Evolutionary conservation across 2,113 vertebrate genomes (phyloP), one percentile per base, ranked within the genome.

Genomic region (Odobenus rosmarus): DNA sequence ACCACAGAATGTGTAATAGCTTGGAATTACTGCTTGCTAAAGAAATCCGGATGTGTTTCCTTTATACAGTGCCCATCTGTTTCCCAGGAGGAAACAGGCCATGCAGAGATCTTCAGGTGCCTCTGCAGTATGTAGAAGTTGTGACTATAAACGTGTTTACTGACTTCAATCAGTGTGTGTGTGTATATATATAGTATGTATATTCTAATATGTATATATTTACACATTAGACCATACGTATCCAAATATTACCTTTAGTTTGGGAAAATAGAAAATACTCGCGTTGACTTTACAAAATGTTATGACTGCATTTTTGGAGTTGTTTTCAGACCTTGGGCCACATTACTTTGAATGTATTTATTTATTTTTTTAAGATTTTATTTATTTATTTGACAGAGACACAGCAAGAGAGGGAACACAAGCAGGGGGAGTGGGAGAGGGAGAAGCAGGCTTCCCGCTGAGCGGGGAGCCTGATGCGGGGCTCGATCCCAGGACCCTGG

Each of bases 261-360:
- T 88, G 55, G 84, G 28, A 85, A n/a, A 84, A 67, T 72, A 49
- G 21, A 46, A 55, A 83, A 51, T 57, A 49, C 69, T 72, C 88
- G 28, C 76, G 51, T 51, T 86, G 67, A 49, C 59, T 91, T 90
- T 39, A 18, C 18, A 93, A 95, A 95, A 90, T 90, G 69, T 21
- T 51, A n/a, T 10, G 36, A 67, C 13, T 51, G 0, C 14, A 77
- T 42, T 92, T 90, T 67, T 46, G 55, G 4, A 72, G 12, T 80
- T 88, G 15, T 64, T 72, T 91, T 80, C 72, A 53, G 59, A 67
- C 13, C 36, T 57, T 39, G 46, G 88, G 33, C 16, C 4, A 13
- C 4, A 26, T 74, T 81, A 61, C 74, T 96, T 69, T 82, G 39
- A 69, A 24, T 87, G 28, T 94, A 46, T 42, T 42, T 42, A 42